Evolutionary conservation across 92 coral and sea anemone species (phyloP), one percentile per base, ranked within the genome.

Genomic region (Virgularia gustaviana): DNA sequence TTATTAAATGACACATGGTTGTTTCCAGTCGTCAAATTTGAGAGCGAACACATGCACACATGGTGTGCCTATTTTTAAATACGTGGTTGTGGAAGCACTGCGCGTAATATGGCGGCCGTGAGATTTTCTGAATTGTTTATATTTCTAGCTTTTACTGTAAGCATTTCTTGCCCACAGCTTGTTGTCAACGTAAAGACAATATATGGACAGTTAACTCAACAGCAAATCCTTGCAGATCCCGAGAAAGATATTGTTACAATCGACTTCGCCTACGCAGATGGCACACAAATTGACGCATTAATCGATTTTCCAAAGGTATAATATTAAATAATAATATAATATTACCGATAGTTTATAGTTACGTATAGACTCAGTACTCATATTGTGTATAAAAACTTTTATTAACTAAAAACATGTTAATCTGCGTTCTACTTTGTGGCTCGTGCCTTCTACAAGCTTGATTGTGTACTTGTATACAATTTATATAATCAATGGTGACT

Each of bases 271-370:
- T 73, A 79, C 30, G 68, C 81, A 8, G 88, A 85, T 25, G 83
- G 88, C 2, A 79, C 85, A 25, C 81, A 70, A 73, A 59, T 86
- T 25, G 79, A 71, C n/a, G 73, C 88, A 34, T 75, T 80, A 36
- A 77, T 94, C 29, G 99, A 94, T 77, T 87, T 89, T 74, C 88
- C 77, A 38, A 82, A 86, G 99, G 99, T 94, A 59, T 34, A 73
- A 3, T 42, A 28, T 6, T 11, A 10, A 3, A 30, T 60, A 32
- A 19, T 13, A 2, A 9, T 20, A 8, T 60, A 10, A 18, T 10
- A 51, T 51, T 1, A 10, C 25, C 4, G 19, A 51, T 24, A 51
- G 25, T 51, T 19, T 24, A 8, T 49, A 49, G 57, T 6, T n/a
- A n/a, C n/a, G n/a, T n/a, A n/a, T n/a, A n/a, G n/a, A n/a, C n/a